Evolutionary conservation across 2,888 invertebrate genomes (phyloP).

Genomic region (Netelia virgata): DNA sequence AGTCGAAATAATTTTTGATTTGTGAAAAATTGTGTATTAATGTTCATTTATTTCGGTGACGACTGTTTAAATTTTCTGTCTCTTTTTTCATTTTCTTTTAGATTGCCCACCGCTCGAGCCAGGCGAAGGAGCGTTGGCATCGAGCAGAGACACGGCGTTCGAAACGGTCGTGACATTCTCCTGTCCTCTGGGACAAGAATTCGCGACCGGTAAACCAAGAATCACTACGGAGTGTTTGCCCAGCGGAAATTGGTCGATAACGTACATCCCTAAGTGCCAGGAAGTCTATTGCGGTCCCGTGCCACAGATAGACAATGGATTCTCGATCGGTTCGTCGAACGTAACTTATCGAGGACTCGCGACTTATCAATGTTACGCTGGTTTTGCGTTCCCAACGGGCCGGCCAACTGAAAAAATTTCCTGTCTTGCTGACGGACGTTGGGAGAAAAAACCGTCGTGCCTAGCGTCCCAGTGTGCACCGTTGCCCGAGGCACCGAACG

Average conservation of each 20-base stretch:
- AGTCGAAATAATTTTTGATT: too few relatives aligned
- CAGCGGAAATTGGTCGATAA: conserved; percentile 96
- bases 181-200: conserved; percentile 97
- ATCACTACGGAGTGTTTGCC: conserved; percentile 94
- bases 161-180: conserved; percentile 95
- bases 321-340: conserved; percentile 97
- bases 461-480: conserved; percentile 96
- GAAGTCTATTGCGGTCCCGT: conserved; percentile 99
- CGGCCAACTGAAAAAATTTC: conserved; percentile 95
- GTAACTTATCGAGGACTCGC: conserved; percentile 97
- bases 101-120: conserved; percentile 95
- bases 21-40: too few relatives aligned
- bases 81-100: conserved; percentile 80
- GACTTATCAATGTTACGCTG: conserved; percentile 98
- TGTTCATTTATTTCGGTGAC: too few relatives aligned
- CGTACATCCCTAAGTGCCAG: conserved; percentile 97
- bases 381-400: conserved; percentile 96
- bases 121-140: conserved; percentile 95
- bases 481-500: conserved; percentile 94
- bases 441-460: conserved; percentile 97
- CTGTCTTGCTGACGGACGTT: conserved; percentile 95
- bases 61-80: neutral
- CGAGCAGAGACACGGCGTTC: conserved; percentile 96
- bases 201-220: conserved; percentile 94
- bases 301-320: conserved; percentile 98